phyloP scores from a whole-genome alignment of 2,888 invertebrate genomes.

The Brachyptera putata region DNA sequence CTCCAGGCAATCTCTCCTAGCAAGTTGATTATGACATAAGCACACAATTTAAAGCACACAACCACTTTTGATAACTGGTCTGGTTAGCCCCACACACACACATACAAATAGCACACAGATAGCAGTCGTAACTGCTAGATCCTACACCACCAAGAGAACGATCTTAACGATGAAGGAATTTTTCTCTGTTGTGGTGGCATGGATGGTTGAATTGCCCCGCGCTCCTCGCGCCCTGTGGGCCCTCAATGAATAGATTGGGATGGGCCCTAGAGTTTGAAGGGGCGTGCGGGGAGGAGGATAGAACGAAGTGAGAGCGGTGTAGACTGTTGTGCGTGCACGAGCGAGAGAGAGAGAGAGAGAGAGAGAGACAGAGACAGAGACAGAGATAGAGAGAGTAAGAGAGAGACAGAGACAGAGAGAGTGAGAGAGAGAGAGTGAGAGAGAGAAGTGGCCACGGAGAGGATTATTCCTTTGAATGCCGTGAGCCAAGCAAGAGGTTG shows the following conservation, averaged over 20 bases:
- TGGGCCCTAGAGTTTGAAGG: constrained; percentile 9
- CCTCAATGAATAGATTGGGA: constrained; percentile 20
- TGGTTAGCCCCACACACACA: constrained; percentile 2
- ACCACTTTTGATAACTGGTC: constrained; percentile 22
- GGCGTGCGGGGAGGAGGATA: constrained; percentile 13
- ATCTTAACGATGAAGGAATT: constrained; percentile 25
- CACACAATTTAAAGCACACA: constrained; percentile 27
- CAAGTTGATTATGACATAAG: constrained; percentile 29
- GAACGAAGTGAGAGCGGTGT: no score
- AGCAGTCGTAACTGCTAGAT: constrained; percentile 18
- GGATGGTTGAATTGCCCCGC: constrained; percentile 23
- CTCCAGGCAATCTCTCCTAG: constrained; percentile 17
- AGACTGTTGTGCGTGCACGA: no score
- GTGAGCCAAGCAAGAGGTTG: constrained; percentile 21
- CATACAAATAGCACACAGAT: no score
- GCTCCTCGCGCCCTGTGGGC: constrained; percentile 2
- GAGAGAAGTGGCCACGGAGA: constrained; percentile 10
- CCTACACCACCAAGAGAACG: constrained; percentile 19
- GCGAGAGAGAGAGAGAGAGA: background rate
- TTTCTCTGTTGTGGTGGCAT: constrained; percentile 18
- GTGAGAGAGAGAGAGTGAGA: constrained; percentile 19
- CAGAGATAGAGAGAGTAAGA: no score
- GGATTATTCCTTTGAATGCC: constrained; percentile 1
- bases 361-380: constrained; percentile 6
- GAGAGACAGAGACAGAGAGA: constrained; percentile 7